phyloP scores from a whole-genome alignment of 2,797 vertebrate species.

The Meda fulgida region DNA sequence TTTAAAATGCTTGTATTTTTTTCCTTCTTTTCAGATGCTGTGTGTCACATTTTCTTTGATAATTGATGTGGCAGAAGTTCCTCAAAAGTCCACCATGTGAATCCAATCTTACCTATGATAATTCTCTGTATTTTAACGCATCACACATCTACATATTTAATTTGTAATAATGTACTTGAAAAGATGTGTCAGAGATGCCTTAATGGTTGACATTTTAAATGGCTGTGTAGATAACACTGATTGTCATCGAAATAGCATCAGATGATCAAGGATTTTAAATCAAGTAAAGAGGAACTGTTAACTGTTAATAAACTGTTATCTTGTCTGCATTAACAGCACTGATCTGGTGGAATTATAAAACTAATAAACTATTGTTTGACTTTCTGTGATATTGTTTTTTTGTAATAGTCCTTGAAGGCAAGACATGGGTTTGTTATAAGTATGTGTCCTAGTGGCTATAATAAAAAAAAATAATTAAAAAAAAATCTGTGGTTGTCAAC shows the following conservation, averaged over 20 bases:
- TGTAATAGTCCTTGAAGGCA: neutral
- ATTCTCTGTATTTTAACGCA: neutral
- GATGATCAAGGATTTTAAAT: neutral
- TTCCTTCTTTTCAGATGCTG: conserved; percentile 74
- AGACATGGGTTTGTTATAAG: neutral
- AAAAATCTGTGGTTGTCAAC: neutral
- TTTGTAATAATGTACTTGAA: neutral
- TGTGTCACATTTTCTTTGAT: conserved; percentile 79
- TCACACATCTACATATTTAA: conserved; percentile 9
- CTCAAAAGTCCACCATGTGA: conserved; percentile 4
- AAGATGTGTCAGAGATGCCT: neutral
- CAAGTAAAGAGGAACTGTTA: neutral
- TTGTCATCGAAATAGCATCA: neutral
- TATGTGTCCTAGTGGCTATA: neutral
- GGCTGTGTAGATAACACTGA: neutral
- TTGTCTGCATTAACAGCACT: conserved; percentile 7
- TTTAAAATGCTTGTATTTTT: conserved; percentile 1
- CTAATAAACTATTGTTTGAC: neutral
- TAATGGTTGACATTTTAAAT: neutral
- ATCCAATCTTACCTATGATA: conserved; percentile 5
- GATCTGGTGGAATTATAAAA: conserved; percentile 27
- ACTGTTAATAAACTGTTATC: neutral
- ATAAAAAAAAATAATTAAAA: too few species aligned
- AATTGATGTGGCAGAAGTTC: neutral
- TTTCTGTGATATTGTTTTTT: neutral